phyloP scores from a whole-genome alignment of 2,797 vertebrate species.

The Hoplostethus mediterraneus region DNA sequence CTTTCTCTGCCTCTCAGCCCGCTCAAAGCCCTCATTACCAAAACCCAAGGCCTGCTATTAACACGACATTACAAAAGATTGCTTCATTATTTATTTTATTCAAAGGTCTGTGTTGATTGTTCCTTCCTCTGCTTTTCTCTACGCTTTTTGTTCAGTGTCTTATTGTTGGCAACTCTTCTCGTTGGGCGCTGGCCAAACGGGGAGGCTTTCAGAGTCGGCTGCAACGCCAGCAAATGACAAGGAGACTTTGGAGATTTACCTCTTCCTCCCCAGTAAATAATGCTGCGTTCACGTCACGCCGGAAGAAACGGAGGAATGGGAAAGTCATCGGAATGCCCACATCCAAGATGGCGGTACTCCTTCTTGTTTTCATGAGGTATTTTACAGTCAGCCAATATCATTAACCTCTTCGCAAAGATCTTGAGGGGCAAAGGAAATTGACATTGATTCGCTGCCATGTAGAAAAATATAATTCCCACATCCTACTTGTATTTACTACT shows the following conservation, averaged over 20 bases:
- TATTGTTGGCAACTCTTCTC: conserved; percentile 38
- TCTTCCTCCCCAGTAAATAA: conserved; percentile 37
- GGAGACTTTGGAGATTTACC: conserved; percentile 57
- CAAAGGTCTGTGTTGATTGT: conserved; percentile 2
- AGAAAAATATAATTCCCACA: no score
- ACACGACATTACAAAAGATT: conserved; percentile 41
- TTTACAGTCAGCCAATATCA: no score
- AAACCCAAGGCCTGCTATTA: conserved; percentile 52
- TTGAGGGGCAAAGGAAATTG: neutral
- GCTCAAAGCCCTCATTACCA: conserved; percentile 55
- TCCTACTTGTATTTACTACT: no score
- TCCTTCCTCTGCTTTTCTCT: conserved; percentile 4
- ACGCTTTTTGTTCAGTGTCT: conserved; percentile 31
- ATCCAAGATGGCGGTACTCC: neutral
- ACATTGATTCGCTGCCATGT: neutral
- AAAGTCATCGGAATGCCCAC: neutral
- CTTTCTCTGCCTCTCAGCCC: conserved; percentile 30
- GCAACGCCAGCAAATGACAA: conserved; percentile 57
- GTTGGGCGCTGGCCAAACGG: conserved; percentile 53
- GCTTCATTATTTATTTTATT: conserved; percentile 8
- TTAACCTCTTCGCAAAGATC: neutral
- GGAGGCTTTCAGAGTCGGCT: conserved; percentile 54
- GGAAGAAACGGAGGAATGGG: neutral
- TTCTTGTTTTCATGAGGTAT: no score
- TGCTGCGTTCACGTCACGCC: conserved; percentile 34